Base-by-base conservation (phyloP, 2,888 invertebrate species). In the Agelastica alni region DNA sequence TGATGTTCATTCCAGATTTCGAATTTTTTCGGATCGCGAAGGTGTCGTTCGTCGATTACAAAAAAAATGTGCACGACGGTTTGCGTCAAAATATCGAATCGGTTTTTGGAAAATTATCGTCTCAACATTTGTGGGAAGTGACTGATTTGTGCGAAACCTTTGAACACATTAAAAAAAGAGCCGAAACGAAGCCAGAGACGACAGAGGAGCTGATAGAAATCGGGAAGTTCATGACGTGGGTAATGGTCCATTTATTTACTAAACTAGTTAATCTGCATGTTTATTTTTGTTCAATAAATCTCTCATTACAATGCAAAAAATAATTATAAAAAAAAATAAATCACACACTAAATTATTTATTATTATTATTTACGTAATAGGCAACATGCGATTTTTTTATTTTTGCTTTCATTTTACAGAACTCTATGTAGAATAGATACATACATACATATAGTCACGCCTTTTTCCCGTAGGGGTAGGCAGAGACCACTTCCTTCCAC, bases 201-300 rank as follows among this genome's bases (percentile, higher is more conserved):
- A 92, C 93, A 0, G 87, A 86, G 64, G 89, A 93, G 67, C 77
- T 95, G 32, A 82, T 94, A 59, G 89, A 88, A 63, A 85, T 88
- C 72, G 89, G 90, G 10, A 60, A 51, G 32, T 62, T 53, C 71
- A 90, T 94, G 79, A 79, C 89, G 60, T 80, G 85, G 58, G 37
- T 39, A 37, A 20, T 13, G 5, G 2, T 12, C 12, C 2, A 13
- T 12, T 2, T 31, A 3, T 14, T 2, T 30, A 9, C 10, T 4
- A 9, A 3, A 4, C 10, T 30, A 1, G 3, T 30, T 30, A n/a
- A n/a, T n/a, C n/a, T n/a, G n/a, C n/a, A n/a, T n/a, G n/a, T n/a
- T n/a, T n/a, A n/a, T n/a, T n/a, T n/a, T n/a, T n/a, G n/a, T n/a
- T n/a, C n/a, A n/a, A n/a, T n/a, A n/a, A n/a, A n/a, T n/a, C n/a